A percentile compares a stretch with the other conserved stretches of the same genome.
Conservation (phyloP, 2,797 vertebrate genomes). For the Carcharodon carcharias region DNA sequence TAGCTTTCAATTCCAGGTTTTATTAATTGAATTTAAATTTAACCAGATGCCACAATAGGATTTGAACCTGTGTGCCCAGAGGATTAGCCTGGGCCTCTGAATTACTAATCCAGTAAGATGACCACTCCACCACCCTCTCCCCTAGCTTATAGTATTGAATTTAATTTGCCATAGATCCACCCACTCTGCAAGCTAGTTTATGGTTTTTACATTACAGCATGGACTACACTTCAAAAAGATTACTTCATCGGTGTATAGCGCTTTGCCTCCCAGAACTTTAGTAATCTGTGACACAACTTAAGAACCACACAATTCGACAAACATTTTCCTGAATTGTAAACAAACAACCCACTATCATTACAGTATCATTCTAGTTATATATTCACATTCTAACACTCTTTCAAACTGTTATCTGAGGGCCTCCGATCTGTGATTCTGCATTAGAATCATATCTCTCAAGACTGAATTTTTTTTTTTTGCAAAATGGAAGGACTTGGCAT, state of each 20-base stretch:
- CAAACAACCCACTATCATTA: not conserved
- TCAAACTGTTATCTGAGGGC: not conserved
- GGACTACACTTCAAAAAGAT: not conserved
- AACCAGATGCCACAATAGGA: too few relatives aligned
- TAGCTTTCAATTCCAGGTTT: too few relatives aligned
- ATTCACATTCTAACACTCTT: not conserved
- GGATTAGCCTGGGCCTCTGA: too few relatives aligned
- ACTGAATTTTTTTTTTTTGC: too few relatives aligned
- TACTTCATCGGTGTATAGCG: not conserved
- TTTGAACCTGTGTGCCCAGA: too few relatives aligned
- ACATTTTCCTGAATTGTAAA: not conserved
- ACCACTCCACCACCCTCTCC: too few relatives aligned
- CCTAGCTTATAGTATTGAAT: not conserved
- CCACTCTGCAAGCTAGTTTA: not conserved
- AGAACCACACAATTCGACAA: not conserved
- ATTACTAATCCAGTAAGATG: too few relatives aligned
- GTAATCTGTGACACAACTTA: not conserved
- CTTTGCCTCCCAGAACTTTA: not conserved
- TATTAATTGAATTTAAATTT: too few relatives aligned
- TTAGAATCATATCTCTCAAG: too few relatives aligned
- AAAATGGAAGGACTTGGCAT: too few relatives aligned
- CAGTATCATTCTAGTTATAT: not conserved
- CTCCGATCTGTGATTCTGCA: not conserved
- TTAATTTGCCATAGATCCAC: not conserved
- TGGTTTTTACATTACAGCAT: not conserved